Evolutionary conservation across 2,888 invertebrate genomes (phyloP).

Genomic region (Tipula confusa): DNA sequence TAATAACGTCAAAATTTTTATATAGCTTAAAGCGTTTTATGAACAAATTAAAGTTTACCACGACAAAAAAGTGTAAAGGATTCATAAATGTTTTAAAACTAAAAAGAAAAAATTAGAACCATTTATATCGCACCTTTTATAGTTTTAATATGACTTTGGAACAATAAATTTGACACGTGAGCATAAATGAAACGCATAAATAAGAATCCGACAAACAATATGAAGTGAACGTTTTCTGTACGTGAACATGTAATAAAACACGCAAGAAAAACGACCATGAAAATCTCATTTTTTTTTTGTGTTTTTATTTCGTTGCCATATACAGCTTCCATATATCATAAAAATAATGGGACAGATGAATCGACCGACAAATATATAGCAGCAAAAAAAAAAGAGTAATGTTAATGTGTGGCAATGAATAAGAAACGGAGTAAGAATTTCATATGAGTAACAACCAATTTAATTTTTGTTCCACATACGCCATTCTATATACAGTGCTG

Average conservation of each 20-base stretch:
- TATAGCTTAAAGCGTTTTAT: not conserved
- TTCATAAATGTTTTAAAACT: not conserved
- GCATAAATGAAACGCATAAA: not conserved
- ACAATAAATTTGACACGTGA: slow-evolving; percentile 20
- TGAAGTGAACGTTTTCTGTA: not conserved
- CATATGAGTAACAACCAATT: not conserved
- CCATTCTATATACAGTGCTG: not conserved
- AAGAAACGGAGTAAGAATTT: not conserved
- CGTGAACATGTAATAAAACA: not conserved
- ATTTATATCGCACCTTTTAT: not conserved
- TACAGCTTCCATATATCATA: not conserved
- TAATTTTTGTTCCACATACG: not conserved
- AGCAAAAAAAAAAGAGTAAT: not conserved
- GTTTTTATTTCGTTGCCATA: not conserved
- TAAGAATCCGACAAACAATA: not conserved
- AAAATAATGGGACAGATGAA: slow-evolving; percentile 25
- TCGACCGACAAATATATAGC: not conserved
- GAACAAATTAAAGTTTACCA: not conserved
- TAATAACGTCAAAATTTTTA: not conserved
- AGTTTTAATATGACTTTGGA: not conserved
- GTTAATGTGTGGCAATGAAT: slow-evolving; percentile 3
- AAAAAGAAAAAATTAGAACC: too few species aligned
- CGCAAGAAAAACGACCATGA: not conserved
- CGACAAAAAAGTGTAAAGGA: not conserved
- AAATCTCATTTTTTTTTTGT: not conserved